Base-by-base conservation (phyloP, 2,113 vertebrate species). In the Phalacrocorax pelagicus region DNA sequence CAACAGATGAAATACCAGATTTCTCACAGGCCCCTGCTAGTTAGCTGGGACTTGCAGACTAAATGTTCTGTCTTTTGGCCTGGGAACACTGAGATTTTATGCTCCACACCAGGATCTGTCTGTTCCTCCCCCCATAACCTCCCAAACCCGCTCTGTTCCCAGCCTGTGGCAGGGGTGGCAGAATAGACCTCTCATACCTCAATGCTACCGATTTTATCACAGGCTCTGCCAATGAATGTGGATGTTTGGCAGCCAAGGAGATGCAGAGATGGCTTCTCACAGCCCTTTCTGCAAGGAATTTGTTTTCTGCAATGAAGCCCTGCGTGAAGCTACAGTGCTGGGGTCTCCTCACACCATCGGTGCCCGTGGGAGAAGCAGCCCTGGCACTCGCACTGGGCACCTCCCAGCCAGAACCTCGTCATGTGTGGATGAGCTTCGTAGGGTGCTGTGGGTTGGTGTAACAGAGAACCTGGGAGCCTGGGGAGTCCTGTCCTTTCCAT, bases 381-480 rank as follows among this genome's bases (percentile, higher is more conserved):
- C 34, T 3, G 0, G 8, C 15, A 54, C 27, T 40, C 46, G 54
- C 6, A 6, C 12, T 1, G 4, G 44, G 52, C 14, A 66, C 26
- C 61, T 58, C 52, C 18, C n/a, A 74, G 26, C 4, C 34, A 69
- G 46, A 69, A 34, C 23, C 10, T 74, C 13, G 47, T 63, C 38
- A 19, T 29, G n/a, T 20, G 18, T 52, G 49, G 49, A 52, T 52
- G 49, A 51, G 49, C n/a, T 40, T 54, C 7, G 4, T 10, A 51
- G n/a, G 38, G 27, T 42, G 38, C 15, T 32, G 51, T 32, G 14
- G 36, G 38, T 15, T 57, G 71, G 51, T 55, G 15, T 42, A 42
- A 55, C 19, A 55, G 38, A 32, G 38, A 40, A 32, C 26, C n/a
- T 5, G 2, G 36, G 27, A 38, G 29, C 30, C 71, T 32, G 30